phyloP scores from a whole-genome alignment of 2,888 invertebrate species.

The Adineta ricciae region DNA sequence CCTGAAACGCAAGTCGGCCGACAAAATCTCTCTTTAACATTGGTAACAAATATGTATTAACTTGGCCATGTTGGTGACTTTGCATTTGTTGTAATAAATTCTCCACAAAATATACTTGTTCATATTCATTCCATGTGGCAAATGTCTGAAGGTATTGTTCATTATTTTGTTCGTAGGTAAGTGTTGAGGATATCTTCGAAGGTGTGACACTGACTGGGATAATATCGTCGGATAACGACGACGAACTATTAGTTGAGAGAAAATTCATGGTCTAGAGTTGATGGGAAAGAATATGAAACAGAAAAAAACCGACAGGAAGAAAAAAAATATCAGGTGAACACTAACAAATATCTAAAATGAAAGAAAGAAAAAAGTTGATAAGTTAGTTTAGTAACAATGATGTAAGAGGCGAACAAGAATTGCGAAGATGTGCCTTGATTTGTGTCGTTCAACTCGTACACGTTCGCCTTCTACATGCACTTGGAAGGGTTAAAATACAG shows the following conservation, averaged over 20 bases:
- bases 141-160: slow-evolving; percentile 37
- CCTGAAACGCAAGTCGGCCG: slow-evolving; percentile 90
- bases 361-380: background rate
- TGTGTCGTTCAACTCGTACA: background rate
- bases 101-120: slow-evolving; percentile 83
- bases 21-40: slow-evolving; percentile 99
- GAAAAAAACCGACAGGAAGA: background rate
- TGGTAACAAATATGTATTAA: slow-evolving; percentile 90
- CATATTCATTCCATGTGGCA: slow-evolving; percentile 60
- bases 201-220: background rate
- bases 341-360: slow-evolving; percentile 13
- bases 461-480: background rate
- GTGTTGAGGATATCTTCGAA: background rate
- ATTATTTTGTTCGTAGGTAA: background rate
- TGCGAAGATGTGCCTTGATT: background rate
- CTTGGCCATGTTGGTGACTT: slow-evolving; percentile 96
- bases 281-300: background rate
- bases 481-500: background rate
- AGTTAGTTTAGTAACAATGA: background rate
- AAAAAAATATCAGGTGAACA: background rate
- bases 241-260: background rate
- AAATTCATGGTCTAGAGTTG: background rate
- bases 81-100: slow-evolving; percentile 87
- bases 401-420: background rate
- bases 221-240: background rate